These are phyloP conservation scores for Drosophila kokeensis DNA, from an alignment of 2,888 invertebrate species.

Conservation along the genomic window DNA sequence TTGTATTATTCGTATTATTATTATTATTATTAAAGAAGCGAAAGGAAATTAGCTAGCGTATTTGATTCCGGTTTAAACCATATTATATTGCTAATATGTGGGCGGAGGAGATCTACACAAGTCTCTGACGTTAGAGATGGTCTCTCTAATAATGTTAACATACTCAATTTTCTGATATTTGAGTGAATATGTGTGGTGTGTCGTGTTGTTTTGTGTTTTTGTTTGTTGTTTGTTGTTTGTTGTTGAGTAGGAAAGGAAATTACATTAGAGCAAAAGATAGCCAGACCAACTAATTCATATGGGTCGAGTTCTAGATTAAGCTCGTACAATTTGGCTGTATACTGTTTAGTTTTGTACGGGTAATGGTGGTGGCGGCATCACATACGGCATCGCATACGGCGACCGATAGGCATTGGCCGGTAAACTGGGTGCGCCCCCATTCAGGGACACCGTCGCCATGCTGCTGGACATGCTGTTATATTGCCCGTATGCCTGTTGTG, in stretches of 20 bases:
- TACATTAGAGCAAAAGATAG: constrained; percentile 59
- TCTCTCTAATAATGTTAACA: constrained; percentile 28
- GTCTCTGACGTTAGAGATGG: constrained; percentile 35
- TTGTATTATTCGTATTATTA: not conserved
- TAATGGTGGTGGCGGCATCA: constrained; percentile 84
- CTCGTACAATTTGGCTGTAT: constrained; percentile 61
- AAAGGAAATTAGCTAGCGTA: constrained; percentile 61
- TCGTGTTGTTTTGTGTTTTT: constrained; percentile 30
- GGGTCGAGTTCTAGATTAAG: constrained; percentile 47
- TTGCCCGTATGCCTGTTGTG: constrained; percentile 62
- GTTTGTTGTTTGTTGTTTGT: constrained; percentile 13
- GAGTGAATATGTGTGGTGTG: constrained; percentile 17
- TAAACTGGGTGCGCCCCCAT: constrained; percentile 58
- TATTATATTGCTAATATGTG: constrained; percentile 75
- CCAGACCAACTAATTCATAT: constrained; percentile 49
- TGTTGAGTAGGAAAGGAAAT: constrained; percentile 60
- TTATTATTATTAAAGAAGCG: constrained; percentile 19
- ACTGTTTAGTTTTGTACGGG: constrained; percentile 84
- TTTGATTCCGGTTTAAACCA: constrained; percentile 77
- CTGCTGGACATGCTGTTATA: constrained; percentile 69
- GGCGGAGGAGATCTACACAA: constrained; percentile 76
- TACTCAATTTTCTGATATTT: constrained; percentile 31
- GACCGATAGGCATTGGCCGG: constrained; percentile 66
- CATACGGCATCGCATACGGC: constrained; percentile 82
- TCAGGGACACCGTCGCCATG: constrained; percentile 66